Base-by-base conservation (phyloP, 2,888 invertebrate species). In the Abrostola triplasia region DNA sequence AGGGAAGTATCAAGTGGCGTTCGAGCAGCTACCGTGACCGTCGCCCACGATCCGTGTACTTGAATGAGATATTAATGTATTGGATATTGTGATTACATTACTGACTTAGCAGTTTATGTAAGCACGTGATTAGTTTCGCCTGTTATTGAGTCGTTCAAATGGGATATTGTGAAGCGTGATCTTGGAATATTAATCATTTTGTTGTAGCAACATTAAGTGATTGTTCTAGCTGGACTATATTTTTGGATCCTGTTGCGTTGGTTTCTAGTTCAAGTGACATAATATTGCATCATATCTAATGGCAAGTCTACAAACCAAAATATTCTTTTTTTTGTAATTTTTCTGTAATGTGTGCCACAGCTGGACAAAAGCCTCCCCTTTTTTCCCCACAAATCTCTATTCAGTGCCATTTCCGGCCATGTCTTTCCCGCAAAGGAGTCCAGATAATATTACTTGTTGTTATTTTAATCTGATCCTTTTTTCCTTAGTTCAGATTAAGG, bases 1-100 rank as follows among this genome's bases (percentile, higher is more conserved):
- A 74, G 77, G 73, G 58, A 78, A 72, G 66, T 77, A 72, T 81
- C 80, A 77, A 77, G 70, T 79, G 65, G 68, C 72, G 59, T 55
- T 64, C 67, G 55, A 51, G 10, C 62, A 65, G 70, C 74, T 74
- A 72, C 79, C 74, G 75, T 81, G 79, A 79, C 77, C 73, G 66
- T 66, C 67, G 65, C 44, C 79, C 71, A 70, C 67, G 69, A 70
- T 65, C 67, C 63, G 52, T 62, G 72, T 69, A 73, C 73, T 80
- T 71, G 67, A 80, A 66, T 73, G 47, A 72, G 70, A 79, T 73
- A 68, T 66, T 65, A 54, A 79, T 66, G 59, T 66, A 66, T 71
- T 59, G 57, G 60, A 67, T 69, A 60, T 41, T 56, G 38, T 72
- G 62, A 76, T 79, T 75, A 68, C 64, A 60, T 69, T 66, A 68